Base-by-base conservation (phyloP, 2,113 vertebrate species). In the Archocentrus centrarchus region DNA sequence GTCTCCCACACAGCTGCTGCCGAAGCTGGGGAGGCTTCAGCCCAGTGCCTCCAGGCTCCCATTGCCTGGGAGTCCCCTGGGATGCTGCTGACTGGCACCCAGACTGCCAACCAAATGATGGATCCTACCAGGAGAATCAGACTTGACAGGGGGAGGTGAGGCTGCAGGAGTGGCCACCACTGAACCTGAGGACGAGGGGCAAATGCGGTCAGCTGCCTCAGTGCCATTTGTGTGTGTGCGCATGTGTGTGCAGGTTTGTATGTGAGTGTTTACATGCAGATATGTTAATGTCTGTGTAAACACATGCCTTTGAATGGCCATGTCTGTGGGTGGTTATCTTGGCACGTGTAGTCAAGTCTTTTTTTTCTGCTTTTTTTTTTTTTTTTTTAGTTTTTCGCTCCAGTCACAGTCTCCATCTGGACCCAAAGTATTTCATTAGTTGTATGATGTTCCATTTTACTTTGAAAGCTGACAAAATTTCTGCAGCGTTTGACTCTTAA, bases 1-100 rank as follows among this genome's bases (percentile, higher is more conserved):
- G 89, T 93, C 93, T 95, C 93, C 90, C 87, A 88, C 93, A 83
- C 96, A 96, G 95, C 94, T 96, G 95, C 93, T 93, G 90, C 92
- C 15, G 86, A 93, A 91, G 90, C 93, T 95, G 88, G 90, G 91
- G 92, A 94, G 91, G 94, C 94, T 93, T 91, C 89, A 89, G 93
- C 87, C 90, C 88, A 89, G 73, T 81, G 87, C 88, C 91, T 93
- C 79, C 78, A 85, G 50, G 88, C 93, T 92, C 93, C 90, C 84
- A 75, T 82, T 57, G 79, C 88, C 93, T 84, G 68, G 4, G 11
- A 66, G 41, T 89, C 93, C 90, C 92, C 92, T n/a, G 93, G 92
- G 94, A 95, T 5, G 73, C 87, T 90, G 85, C 92, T 96, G 95
- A 95, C 92, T 95, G 93, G 90, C 92, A 92, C 89, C 88, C 90